phyloP scores from a whole-genome alignment of 1,140 invertebrate species.

The Sminthurinus signatus region DNA sequence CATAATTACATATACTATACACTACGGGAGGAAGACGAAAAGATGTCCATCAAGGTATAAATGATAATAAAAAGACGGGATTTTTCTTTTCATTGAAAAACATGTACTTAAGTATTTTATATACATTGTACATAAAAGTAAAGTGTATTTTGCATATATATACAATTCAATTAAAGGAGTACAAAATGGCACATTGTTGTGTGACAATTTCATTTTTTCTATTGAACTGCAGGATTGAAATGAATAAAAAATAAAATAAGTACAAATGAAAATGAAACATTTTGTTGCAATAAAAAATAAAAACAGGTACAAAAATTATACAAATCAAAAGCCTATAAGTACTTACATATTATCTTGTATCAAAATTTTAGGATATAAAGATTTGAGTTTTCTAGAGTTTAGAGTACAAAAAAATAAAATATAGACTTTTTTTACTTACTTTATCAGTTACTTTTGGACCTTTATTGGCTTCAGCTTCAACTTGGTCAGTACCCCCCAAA shows the following conservation, averaged over 20 bases:
- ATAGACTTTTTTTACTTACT: constrained; percentile 49
- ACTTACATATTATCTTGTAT: constrained; percentile 1
- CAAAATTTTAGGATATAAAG: no score
- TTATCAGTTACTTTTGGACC: constrained; percentile 70
- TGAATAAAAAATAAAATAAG: not conserved
- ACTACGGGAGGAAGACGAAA: no score
- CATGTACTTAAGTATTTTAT: no score
- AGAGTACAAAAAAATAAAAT: not conserved
- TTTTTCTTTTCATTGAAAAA: not conserved
- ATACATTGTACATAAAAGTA: no score
- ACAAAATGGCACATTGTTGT: no score
- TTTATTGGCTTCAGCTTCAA: constrained; percentile 47
- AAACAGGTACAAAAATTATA: not conserved
- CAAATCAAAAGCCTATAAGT: not conserved
- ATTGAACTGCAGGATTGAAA: no score
- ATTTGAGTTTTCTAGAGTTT: no score
- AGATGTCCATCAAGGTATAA: not conserved
- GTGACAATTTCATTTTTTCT: no score
- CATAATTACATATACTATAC: no score
- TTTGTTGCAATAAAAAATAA: not conserved
- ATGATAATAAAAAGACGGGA: not conserved
- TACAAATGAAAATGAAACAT: not conserved
- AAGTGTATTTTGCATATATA: no score
- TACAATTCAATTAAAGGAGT: no score
- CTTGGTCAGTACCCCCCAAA: constrained; percentile 14